phyloP scores from a whole-genome alignment of 2,113 vertebrate species.

The Bombycilla garrulus region DNA sequence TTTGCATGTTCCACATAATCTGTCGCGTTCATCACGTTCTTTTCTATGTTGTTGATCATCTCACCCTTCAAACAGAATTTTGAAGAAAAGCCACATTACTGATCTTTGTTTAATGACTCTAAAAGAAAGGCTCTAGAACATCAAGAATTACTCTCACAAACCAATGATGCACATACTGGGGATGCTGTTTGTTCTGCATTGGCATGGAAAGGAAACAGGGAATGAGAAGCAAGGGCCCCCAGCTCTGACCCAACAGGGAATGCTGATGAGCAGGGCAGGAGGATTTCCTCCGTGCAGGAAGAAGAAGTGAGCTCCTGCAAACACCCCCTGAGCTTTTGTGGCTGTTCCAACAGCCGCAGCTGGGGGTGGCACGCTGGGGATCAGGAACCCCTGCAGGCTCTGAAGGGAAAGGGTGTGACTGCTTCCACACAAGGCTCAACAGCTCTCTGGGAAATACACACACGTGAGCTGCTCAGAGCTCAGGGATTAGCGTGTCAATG shows the following conservation, averaged over 20 bases:
- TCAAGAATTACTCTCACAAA: neutral
- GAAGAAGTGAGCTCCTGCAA: neutral
- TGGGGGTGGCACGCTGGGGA: neutral
- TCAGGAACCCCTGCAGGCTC: fast-evolving
- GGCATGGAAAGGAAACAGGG: neutral
- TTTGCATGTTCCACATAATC: conserved; percentile 89
- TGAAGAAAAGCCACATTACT: neutral
- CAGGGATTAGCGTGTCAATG: neutral
- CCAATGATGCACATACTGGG: neutral
- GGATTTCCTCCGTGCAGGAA: neutral
- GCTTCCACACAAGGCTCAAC: neutral
- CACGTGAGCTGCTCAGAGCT: fast-evolving
- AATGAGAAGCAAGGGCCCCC: neutral
- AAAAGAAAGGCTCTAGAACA: neutral
- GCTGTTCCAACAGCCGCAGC: neutral
- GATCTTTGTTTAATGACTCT: neutral
- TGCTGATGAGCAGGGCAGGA: neutral
- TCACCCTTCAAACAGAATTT: conserved; percentile 81
- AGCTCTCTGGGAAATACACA: neutral
- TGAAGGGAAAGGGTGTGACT: neutral
- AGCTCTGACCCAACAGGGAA: neutral
- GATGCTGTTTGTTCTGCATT: neutral
- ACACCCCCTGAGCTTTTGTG: neutral
- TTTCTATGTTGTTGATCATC: conserved; percentile 95
- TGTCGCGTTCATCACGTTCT: conserved; percentile 83